Percentiles rank a stretch among this genome's conserved stretches.
phyloP scores from a whole-genome alignment of 30 jellyfish, hydroid and myxozoan genomes.

The Mastigias papua region DNA sequence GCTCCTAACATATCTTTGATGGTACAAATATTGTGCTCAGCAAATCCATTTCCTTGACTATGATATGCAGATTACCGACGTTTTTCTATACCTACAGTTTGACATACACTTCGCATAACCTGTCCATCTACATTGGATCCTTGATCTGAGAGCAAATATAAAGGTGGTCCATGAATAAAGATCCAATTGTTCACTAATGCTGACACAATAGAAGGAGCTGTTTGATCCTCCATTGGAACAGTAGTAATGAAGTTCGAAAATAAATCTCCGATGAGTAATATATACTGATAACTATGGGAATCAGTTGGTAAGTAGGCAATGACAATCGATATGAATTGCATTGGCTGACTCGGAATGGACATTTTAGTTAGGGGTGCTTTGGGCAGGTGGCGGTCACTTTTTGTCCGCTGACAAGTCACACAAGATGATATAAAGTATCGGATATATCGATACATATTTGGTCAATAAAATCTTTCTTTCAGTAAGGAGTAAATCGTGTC shows the following conservation, averaged over 20 bases:
- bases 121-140: constrained; percentile 53
- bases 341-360: constrained; percentile 51
- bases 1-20: neutral
- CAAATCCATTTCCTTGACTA: constrained; percentile 20
- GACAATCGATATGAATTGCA: constrained; percentile 50
- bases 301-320: constrained; percentile 39
- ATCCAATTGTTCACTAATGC: constrained; percentile 30
- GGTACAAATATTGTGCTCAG: neutral
- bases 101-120: neutral
- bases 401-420: constrained; percentile 40
- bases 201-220: constrained; percentile 9
- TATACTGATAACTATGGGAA: constrained; percentile 10
- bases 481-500: neutral
- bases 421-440: constrained; percentile 7
- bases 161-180: constrained; percentile 18
- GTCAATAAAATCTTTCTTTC: constrained; percentile 60
- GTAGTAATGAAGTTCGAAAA: constrained; percentile 2
- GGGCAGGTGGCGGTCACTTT: constrained; percentile 42
- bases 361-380: constrained; percentile 51
- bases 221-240: constrained; percentile 14
- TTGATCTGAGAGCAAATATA: constrained; percentile 1
- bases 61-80: constrained; percentile 16
- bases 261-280: constrained; percentile 23
- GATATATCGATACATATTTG: constrained; percentile 49
- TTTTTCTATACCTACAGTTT: neutral